phyloP scores from a whole-genome alignment of 2,888 invertebrate species.

The Griposia aprilina region DNA sequence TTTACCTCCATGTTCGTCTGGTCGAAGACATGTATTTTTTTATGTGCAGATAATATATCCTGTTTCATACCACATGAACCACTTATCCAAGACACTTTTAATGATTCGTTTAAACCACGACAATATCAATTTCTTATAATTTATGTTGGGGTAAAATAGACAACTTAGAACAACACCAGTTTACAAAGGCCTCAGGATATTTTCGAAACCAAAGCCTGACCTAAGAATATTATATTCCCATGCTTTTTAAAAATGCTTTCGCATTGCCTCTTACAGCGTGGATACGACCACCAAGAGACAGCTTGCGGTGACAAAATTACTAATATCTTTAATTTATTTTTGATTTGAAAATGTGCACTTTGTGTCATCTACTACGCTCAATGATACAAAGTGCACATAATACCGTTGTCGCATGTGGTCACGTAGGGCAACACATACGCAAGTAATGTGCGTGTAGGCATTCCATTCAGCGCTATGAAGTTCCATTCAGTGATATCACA shows the following conservation, averaged over 20 bases:
- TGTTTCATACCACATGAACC: slow-evolving; percentile 70
- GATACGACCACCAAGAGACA: neutral
- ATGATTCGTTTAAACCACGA: slow-evolving; percentile 67
- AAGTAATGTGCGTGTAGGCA: slow-evolving; percentile 74
- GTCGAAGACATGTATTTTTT: slow-evolving; percentile 51
- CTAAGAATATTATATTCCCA: too few relatives aligned
- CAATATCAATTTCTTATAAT: slow-evolving; percentile 49
- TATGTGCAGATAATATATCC: slow-evolving; percentile 54
- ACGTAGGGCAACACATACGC: slow-evolving; percentile 64
- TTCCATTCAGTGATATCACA: slow-evolving; percentile 63
- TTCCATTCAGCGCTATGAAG: slow-evolving; percentile 70
- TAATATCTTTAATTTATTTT: neutral
- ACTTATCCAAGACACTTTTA: slow-evolving; percentile 71
- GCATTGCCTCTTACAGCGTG: neutral
- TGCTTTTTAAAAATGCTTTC: neutral
- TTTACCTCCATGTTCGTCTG: slow-evolving; percentile 40
- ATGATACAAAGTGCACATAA: slow-evolving; percentile 55
- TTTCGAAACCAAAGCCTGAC: neutral
- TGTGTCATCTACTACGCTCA: neutral
- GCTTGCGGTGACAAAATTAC: slow-evolving; percentile 11
- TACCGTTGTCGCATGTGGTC: slow-evolving; percentile 51
- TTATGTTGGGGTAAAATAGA: neutral
- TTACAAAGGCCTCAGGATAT: neutral
- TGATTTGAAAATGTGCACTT: neutral
- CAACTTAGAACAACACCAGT: neutral